These are phyloP conservation scores for Coelopa pilipes DNA, from an alignment of 2,888 invertebrate species.

Conservation along the genomic window DNA sequence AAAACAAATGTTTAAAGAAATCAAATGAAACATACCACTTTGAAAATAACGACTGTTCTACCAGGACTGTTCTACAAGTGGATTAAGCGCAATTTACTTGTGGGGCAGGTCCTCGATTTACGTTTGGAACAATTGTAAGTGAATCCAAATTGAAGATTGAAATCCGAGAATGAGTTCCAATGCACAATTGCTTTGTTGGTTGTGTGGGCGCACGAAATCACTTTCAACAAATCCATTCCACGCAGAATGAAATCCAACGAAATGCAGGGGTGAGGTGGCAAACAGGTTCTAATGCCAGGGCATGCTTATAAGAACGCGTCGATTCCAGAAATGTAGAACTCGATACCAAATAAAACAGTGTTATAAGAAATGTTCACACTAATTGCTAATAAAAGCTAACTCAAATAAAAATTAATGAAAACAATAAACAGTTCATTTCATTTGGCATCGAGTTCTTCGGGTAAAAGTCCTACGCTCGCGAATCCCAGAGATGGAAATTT, in stretches of 20 bases:
- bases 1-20: slow-evolving; percentile 20
- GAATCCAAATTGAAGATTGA: slow-evolving; percentile 13
- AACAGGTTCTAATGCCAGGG: background rate
- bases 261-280: slow-evolving; percentile 22
- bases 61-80: background rate
- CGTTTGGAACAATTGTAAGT: background rate
- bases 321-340: background rate
- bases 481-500: slow-evolving; percentile 3
- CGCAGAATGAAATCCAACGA: slow-evolving; percentile 31
- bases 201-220: background rate
- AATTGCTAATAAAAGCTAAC: background rate
- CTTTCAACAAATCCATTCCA: slow-evolving; percentile 27
- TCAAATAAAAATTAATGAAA: background rate
- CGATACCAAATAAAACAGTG: background rate
- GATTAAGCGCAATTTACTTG: background rate
- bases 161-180: slow-evolving; percentile 26
- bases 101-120: background rate
- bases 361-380: background rate
- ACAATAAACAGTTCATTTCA: background rate
- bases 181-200: slow-evolving; percentile 7
- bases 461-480: background rate
- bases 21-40: slow-evolving; percentile 34
- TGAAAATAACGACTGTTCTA: slow-evolving; percentile 15
- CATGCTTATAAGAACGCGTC: background rate
- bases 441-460: slow-evolving; percentile 16